Conservation (phyloP, 1,140 invertebrate species). For the Thereuonema tuberculata region DNA sequence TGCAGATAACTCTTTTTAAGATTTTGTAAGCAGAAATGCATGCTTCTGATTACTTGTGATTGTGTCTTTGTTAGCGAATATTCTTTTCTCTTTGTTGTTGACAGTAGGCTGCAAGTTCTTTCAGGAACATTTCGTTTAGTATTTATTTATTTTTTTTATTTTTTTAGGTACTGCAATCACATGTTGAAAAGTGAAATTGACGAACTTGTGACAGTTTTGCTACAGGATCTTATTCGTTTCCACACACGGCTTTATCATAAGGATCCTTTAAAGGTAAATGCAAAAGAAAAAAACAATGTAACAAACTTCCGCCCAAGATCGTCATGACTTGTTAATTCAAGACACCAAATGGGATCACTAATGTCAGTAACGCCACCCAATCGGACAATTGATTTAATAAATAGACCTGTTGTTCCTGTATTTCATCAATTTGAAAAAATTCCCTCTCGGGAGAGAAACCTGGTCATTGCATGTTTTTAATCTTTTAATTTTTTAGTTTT, state of each 20-base stretch:
- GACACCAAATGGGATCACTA: neutral
- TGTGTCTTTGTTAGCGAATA: too few relatives aligned
- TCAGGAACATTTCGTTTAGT: too few relatives aligned
- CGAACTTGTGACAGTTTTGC: slow-evolving; percentile 24
- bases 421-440: too few relatives aligned
- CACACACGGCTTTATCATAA: slow-evolving; percentile 43
- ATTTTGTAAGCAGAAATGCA: too few relatives aligned
- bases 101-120: too few relatives aligned
- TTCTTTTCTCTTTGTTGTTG: too few relatives aligned
- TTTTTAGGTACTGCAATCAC: slow-evolving; percentile 11
- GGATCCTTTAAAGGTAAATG: slow-evolving; percentile 42
- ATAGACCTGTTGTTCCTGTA: too few relatives aligned
- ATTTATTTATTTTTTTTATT: neutral
- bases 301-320: neutral
- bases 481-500: too few relatives aligned
- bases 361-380: neutral
- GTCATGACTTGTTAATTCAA: neutral
- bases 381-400: neutral
- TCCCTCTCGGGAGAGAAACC: too few relatives aligned
- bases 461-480: too few relatives aligned
- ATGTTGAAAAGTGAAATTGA: slow-evolving; percentile 5
- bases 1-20: too few relatives aligned
- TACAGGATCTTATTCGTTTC: slow-evolving; percentile 42
- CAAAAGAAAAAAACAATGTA: neutral
- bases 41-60: too few relatives aligned